Base-by-base conservation (phyloP, 1,140 invertebrate species). In the Drosophila miranda region DNA sequence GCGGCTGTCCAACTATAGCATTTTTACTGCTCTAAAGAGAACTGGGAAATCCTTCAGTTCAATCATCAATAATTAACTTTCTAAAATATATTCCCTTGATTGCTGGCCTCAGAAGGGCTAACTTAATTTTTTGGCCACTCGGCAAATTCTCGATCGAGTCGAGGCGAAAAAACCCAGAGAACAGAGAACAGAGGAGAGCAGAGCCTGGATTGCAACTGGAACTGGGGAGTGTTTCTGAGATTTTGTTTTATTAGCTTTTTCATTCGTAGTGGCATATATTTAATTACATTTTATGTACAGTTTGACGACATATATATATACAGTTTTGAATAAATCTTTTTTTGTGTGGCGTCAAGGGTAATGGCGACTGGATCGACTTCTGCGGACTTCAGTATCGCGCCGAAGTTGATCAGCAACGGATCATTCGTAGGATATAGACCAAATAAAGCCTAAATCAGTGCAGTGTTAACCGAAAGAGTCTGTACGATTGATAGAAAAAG, bases 261-360 rank as follows among this genome's bases (percentile, higher is more conserved):
- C 53, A 42, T 64, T 52, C 11, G 61, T 63, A 9, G 8, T 16
- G 42, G 44, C 13, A 59, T 58, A 63, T 79, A 84, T 84, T 76
- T 76, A 60, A 77, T 79, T 84, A 66, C 81, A 84, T 51, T 66
- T 76, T 70, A 59, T n/a, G n/a, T n/a, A n/a, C n/a, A n/a, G n/a
- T n/a, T n/a, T n/a, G n/a, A n/a, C n/a, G n/a, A n/a, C n/a, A n/a
- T n/a, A n/a, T n/a, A n/a, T n/a, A n/a, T 74, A 11, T 54, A 42
- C 19, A 34, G 21, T 19, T 49, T 11, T 9, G 21, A 3, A 19
- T 13, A 38, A 13, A 4, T 38, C 1, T 48, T 48, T 68, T 14
- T 19, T 48, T 67, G 11, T 14, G 11, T 9, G 30, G 49, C 16
- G 34, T 30, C 30, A 48, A 54, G 62, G 49, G 64, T 54, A 67